Base-by-base conservation (phyloP, 2,888 invertebrate genomes). In the Cephus sareptanus region DNA sequence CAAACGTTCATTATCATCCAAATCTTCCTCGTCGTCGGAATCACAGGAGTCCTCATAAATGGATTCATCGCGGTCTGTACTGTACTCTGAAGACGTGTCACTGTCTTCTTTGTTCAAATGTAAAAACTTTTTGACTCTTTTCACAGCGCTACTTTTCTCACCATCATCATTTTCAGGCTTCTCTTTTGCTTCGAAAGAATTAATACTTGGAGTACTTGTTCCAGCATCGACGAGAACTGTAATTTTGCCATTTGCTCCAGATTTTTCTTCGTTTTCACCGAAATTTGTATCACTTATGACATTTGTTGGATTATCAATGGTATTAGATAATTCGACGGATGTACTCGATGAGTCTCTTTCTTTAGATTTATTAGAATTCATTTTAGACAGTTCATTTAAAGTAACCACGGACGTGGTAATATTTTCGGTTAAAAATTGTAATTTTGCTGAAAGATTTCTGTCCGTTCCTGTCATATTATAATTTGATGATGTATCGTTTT, bases 41-140 rank as follows among this genome's bases (percentile, higher is more conserved):
- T 83, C 80, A 69, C 83, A 84, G n/a, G 85, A 85, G 77, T 81
- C 81, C 81, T 78, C 84, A 85, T 87, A 85, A 77, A 83, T 81
- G 75, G 87, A 87, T 80, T 85, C 86, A 85, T 88, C 87, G 83
- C 86, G 87, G 79, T 88, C 88, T 84, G 86, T 85, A 84, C 88
- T 87, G 84, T 81, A 85, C 75, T 83, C 84, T 79, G 81, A 79
- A n/a, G 73, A 75, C 69, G 69, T 77, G 68, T 56, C 56, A 56
- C 56, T 56, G 30, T 75, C n/a, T 15, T 75, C n/a, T 77, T 81
- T 86, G 82, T 80, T 78, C 83, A 73, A 74, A 56, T 9, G 23
- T 79, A 86, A 37, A 78, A 86, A 81, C 77, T 81, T 79, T 69
- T 79, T 76, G 23, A 74, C 76, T 69, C 78, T 70, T 34, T 40